Evolutionary conservation across 1,140 invertebrate species (phyloP).

Genomic region (Plutomurus gul): DNA sequence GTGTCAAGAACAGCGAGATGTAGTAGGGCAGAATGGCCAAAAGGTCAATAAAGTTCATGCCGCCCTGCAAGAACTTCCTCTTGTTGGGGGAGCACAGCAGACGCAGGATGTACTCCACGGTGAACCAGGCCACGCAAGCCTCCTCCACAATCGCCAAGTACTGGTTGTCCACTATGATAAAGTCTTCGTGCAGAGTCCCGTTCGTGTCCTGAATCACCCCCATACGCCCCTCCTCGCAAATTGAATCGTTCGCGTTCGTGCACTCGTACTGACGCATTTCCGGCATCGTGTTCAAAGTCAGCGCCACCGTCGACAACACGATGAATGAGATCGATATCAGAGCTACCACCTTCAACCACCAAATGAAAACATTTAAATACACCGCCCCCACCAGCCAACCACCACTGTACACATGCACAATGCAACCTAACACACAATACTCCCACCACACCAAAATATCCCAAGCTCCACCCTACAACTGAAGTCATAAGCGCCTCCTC

Average conservation of each 20-base stretch:
- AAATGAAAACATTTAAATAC: neutral
- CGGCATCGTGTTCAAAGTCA: slow-evolving; percentile 50
- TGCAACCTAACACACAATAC: too few species aligned
- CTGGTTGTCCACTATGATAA: slow-evolving; percentile 32
- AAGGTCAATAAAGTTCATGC: slow-evolving; percentile 57
- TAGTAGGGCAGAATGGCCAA: slow-evolving; percentile 58
- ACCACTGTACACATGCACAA: neutral
- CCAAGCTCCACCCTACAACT: too few species aligned
- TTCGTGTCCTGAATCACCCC: neutral
- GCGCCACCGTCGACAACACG: slow-evolving; percentile 46
- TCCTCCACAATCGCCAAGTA: slow-evolving; percentile 54
- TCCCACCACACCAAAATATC: too few species aligned
- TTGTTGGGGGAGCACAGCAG: slow-evolving; percentile 54
- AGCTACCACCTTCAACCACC: slow-evolving; percentile 37
- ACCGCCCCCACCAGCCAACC: neutral
- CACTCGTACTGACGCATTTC: slow-evolving; percentile 38
- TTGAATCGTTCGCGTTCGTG: slow-evolving; percentile 11
- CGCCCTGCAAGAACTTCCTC: slow-evolving; percentile 54
- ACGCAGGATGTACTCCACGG: slow-evolving; percentile 57
- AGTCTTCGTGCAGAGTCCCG: slow-evolving; percentile 9
- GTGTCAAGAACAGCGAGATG: slow-evolving; percentile 54
- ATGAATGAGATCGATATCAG: slow-evolving; percentile 49
- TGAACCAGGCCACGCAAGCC: slow-evolving; percentile 58
- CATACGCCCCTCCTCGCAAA: neutral
- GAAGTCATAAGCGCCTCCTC: too few species aligned